Conservation (phyloP, 2,888 invertebrate species). For the Dromius quadrimaculatus region DNA sequence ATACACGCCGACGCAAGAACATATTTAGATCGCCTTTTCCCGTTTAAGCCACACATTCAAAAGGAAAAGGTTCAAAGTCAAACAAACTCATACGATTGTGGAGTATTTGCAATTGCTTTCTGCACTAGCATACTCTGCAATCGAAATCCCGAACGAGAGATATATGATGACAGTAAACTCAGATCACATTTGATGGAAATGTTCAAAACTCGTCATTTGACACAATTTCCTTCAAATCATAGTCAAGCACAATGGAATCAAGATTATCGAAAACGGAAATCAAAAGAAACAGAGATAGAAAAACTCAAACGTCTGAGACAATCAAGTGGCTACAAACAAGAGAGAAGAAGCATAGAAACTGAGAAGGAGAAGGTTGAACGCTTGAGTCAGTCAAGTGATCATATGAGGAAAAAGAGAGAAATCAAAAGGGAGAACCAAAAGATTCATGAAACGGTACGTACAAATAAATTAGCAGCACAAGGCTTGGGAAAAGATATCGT, state of each 20-base stretch:
- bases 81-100: slow-evolving; percentile 1
- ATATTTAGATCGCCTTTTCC: slow-evolving; percentile 4
- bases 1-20: neutral
- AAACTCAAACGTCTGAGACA: neutral
- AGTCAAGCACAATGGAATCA: neutral
- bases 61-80: neutral
- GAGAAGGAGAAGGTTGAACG: no score
- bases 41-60: neutral
- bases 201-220: neutral
- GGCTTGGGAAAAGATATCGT: no score
- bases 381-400: no score
- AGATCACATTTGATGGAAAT: neutral
- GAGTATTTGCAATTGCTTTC: slow-evolving; percentile 4
- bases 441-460: no score
- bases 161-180: neutral
- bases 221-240: neutral
- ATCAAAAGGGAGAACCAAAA: no score
- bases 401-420: no score
- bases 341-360: no score
- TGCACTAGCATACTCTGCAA: neutral
- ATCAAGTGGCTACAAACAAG: no score
- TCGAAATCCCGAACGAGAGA: neutral
- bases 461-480: no score
- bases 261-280: neutral
- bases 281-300: neutral